phyloP scores from a whole-genome alignment of 2,113 vertebrate species.

The Ginglymostoma cirratum region DNA sequence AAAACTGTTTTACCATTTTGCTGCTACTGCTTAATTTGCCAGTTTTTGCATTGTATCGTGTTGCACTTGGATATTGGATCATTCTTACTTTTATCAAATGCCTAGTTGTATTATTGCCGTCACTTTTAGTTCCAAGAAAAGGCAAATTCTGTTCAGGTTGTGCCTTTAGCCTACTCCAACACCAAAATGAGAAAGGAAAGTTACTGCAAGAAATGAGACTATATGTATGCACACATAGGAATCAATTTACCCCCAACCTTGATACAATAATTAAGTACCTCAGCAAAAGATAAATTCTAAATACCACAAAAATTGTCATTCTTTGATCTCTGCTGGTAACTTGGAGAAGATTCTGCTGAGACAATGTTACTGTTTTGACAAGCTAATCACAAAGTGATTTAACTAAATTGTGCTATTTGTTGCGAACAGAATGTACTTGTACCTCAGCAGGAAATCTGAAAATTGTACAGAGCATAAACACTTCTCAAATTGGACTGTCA shows the following conservation, averaged over 20 bases:
- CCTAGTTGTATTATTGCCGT: not conserved
- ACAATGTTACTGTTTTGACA: slow-evolving; percentile 4
- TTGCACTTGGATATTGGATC: not conserved
- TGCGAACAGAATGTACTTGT: not conserved
- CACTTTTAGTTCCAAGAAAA: not conserved
- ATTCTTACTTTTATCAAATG: not conserved
- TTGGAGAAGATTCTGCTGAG: not conserved
- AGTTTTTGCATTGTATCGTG: not conserved
- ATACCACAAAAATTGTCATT: not conserved
- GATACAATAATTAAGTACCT: not conserved
- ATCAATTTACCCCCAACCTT: not conserved
- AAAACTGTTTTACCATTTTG: not conserved
- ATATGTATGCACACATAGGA: not conserved
- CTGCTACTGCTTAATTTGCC: not conserved
- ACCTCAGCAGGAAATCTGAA: not conserved
- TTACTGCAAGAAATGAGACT: not conserved
- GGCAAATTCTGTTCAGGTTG: not conserved
- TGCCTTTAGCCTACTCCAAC: not conserved
- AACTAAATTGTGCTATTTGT: not conserved
- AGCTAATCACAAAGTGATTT: not conserved
- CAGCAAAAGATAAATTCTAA: not conserved
- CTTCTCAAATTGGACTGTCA: not conserved
- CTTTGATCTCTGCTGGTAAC: not conserved
- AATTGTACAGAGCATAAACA: not conserved
- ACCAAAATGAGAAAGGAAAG: not conserved